Evolutionary conservation across 2,113 vertebrate species (phyloP).

Genomic region (Rallus limicola): DNA sequence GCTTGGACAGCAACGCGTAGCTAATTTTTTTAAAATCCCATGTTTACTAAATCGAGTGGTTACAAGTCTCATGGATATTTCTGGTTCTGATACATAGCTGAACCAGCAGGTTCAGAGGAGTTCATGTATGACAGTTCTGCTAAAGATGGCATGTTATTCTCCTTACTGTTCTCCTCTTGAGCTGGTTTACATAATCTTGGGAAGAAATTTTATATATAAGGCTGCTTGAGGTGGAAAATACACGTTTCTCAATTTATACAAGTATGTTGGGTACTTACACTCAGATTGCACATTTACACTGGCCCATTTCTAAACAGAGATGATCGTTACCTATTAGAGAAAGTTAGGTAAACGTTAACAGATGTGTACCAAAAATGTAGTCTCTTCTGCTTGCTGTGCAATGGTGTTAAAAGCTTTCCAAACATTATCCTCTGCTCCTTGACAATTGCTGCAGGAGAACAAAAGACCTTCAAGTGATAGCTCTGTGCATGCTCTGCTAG

Average conservation of each 20-base stretch:
- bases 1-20: rapidly evolving
- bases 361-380: neutral
- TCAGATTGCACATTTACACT: neutral
- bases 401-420: neutral
- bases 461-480: neutral
- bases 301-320: neutral
- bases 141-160: neutral
- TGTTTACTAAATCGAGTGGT: neutral
- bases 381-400: neutral
- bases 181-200: neutral
- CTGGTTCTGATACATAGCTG: neutral
- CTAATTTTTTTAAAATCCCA: neutral
- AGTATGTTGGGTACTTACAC: neutral
- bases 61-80: rapidly evolving
- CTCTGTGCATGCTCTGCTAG: neutral
- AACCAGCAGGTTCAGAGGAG: neutral
- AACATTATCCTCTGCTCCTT: neutral
- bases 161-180: neutral
- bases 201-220: neutral
- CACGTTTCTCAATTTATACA: neutral
- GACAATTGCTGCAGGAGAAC: neutral
- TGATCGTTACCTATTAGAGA: neutral
- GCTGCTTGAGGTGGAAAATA: neutral
- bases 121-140: rapidly evolving
- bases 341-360: neutral